These are phyloP conservation scores for Cantharis lateralis DNA, from an alignment of 2,888 invertebrate species.

Conservation along the genomic window DNA sequence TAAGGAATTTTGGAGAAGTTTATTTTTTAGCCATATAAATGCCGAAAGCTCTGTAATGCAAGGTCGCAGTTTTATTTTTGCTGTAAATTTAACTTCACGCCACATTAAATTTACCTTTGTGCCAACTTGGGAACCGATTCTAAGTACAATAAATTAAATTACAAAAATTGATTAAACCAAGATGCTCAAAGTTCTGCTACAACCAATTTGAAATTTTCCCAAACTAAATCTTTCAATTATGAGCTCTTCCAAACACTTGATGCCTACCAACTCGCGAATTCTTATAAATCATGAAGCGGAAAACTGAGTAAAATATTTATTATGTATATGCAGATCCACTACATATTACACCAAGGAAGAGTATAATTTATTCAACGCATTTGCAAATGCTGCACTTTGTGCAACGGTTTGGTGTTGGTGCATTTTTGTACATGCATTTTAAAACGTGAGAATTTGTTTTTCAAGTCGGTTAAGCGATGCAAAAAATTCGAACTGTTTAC, in stretches of 20 bases:
- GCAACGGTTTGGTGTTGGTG: not conserved
- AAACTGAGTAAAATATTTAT: not conserved
- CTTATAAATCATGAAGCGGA: not conserved
- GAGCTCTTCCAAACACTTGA: not conserved
- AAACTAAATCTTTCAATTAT: not conserved
- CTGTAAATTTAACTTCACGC: conserved; percentile 13
- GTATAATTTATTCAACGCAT: not conserved
- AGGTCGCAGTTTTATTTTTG: conserved; percentile 9
- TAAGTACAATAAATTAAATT: not conserved
- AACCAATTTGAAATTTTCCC: not conserved
- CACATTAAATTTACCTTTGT: conserved; percentile 11
- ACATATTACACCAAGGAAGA: not conserved
- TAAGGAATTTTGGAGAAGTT: conserved; percentile 3
- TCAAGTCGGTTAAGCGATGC: not conserved
- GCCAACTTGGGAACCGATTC: not conserved
- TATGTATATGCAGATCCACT: not conserved
- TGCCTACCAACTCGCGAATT: not conserved
- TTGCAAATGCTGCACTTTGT: not conserved
- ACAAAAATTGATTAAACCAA: not conserved
- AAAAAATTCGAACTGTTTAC: not conserved
- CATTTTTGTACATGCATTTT: not conserved
- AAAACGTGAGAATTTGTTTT: not conserved
- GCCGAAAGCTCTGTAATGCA: not conserved
- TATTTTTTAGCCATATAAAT: conserved; percentile 7
- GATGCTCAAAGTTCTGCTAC: not conserved